Evolutionary conservation across 2,797 vertebrate genomes (phyloP).

Genomic region (Ceyx erithaca): DNA sequence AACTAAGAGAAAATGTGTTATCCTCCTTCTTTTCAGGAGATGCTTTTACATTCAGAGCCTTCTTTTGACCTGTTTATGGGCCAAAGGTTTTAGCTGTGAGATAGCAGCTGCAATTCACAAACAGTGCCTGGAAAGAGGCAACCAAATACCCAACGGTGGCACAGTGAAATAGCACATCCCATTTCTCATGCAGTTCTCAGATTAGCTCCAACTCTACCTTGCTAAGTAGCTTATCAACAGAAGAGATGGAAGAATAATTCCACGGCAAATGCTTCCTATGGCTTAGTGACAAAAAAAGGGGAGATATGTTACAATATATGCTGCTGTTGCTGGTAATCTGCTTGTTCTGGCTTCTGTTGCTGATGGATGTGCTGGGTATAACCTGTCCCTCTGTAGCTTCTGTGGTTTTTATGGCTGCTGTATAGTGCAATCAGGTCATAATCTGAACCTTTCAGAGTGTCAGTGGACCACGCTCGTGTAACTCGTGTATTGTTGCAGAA

Average conservation of each 20-base stretch:
- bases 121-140: neutral
- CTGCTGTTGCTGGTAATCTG: neutral
- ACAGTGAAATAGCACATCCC: neutral
- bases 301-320: neutral
- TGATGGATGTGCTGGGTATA: neutral
- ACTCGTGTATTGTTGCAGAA: neutral
- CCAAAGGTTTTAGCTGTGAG: conserved; percentile 12
- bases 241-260: conserved; percentile 37
- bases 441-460: neutral
- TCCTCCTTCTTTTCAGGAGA: neutral
- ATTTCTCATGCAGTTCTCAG: neutral
- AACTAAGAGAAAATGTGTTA: neutral
- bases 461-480: neutral
- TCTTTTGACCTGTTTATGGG: neutral
- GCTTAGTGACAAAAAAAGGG: conserved; percentile 33
- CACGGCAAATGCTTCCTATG: neutral
- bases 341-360: neutral
- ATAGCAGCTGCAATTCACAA: neutral
- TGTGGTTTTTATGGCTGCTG: neutral
- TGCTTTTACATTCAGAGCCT: neutral
- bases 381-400: neutral
- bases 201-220: conserved; percentile 11
- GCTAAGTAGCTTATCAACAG: conserved; percentile 42
- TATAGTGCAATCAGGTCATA: neutral
- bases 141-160: neutral